Evolutionary conservation across 2,888 invertebrate genomes (phyloP).

Genomic region (Euplexia lucipara): DNA sequence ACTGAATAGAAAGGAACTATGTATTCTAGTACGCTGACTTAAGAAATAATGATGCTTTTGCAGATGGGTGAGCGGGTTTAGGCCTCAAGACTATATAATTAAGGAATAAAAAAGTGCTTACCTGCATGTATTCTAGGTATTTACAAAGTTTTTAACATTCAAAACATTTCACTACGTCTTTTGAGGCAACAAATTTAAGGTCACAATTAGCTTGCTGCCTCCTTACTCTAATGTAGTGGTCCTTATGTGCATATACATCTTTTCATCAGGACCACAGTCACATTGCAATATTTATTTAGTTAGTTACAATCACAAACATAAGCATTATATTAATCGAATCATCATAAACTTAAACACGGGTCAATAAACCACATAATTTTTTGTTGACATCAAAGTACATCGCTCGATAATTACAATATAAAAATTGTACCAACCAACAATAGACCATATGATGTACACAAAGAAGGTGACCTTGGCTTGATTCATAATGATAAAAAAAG

Average conservation of each 20-base stretch:
- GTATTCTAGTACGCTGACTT: background rate
- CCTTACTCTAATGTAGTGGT: background rate
- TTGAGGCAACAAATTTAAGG: background rate
- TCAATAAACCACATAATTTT: constrained; percentile 51
- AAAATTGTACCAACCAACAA: constrained; percentile 57
- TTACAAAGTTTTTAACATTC: too few species aligned
- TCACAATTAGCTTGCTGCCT: background rate
- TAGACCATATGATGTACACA: constrained; percentile 81
- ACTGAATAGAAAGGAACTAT: background rate
- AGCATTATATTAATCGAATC: background rate
- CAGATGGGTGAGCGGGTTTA: background rate
- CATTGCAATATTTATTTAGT: background rate
- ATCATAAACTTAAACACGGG: constrained; percentile 26
- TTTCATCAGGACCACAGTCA: background rate
- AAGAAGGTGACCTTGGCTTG: constrained; percentile 86
- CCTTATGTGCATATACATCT: background rate
- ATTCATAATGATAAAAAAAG: constrained; percentile 88
- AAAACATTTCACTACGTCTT: background rate
- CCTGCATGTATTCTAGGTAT: background rate
- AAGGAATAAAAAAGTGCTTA: background rate
- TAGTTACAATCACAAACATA: background rate
- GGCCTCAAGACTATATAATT: background rate
- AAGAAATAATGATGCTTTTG: background rate
- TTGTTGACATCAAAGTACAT: constrained; percentile 49
- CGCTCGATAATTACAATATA: constrained; percentile 58